Evolutionary conservation across 2,888 invertebrate genomes (phyloP).

Genomic region (Andrena haemorrhoa): DNA sequence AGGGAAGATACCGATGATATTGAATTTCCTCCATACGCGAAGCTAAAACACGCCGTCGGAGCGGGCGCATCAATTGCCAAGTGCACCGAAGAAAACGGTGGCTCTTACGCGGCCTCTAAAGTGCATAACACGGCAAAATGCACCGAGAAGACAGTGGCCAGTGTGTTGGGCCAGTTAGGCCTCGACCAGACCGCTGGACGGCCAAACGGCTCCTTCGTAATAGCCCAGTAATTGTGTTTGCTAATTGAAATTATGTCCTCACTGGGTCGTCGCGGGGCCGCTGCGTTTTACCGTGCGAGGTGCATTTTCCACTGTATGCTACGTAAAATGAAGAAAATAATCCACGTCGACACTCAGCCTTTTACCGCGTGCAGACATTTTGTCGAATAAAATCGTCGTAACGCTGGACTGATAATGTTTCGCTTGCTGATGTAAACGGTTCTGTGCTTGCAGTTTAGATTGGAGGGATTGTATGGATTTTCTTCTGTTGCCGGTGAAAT

Average conservation of each 20-base stretch:
- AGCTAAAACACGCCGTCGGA: slow-evolving; percentile 14
- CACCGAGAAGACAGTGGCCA: slow-evolving; percentile 29
- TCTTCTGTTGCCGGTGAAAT: too few species aligned
- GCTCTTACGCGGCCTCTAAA: slow-evolving; percentile 36
- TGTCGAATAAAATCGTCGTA: too few species aligned
- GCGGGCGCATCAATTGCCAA: slow-evolving; percentile 21
- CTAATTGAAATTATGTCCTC: slow-evolving; percentile 80
- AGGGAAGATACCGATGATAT: slow-evolving; percentile 43
- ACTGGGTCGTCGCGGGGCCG: slow-evolving; percentile 37
- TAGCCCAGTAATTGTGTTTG: slow-evolving; percentile 80
- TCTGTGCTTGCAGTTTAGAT: too few species aligned
- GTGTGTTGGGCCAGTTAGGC: slow-evolving; percentile 46
- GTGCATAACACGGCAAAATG: slow-evolving; percentile 37
- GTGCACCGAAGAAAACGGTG: slow-evolving; percentile 40
- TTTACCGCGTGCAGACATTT: background rate
- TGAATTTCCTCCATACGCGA: slow-evolving; percentile 41
- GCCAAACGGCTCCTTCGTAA: slow-evolving; percentile 73
- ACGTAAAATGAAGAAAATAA: background rate
- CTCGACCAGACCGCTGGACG: slow-evolving; percentile 44
- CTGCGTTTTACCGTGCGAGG: slow-evolving; percentile 24
- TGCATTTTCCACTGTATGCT: slow-evolving; percentile 9
- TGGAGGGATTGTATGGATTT: too few species aligned
- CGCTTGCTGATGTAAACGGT: too few species aligned
- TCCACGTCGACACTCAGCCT: background rate
- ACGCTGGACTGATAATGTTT: too few species aligned